Percentiles rank a stretch among this genome's conserved stretches.
Conservation (phyloP, 2,888 invertebrate genomes). For the Lamellibrachia satsuma region DNA sequence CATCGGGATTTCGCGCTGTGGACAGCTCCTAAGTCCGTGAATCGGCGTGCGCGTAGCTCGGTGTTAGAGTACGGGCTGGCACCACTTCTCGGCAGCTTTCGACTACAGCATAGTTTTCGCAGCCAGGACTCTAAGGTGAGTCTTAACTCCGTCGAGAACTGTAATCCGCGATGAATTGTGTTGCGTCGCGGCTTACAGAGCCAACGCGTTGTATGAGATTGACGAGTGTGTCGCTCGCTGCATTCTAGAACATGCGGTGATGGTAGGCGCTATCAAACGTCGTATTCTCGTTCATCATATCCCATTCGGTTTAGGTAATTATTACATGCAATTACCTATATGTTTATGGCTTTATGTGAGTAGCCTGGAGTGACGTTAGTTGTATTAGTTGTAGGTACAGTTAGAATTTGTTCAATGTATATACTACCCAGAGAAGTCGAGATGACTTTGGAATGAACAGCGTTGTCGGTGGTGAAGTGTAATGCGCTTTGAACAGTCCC, state of each 20-base stretch:
- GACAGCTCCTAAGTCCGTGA: neutral
- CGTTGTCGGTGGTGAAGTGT: no score
- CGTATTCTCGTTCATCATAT: neutral
- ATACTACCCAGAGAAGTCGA: neutral
- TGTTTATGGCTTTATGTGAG: neutral
- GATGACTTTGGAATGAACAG: no score
- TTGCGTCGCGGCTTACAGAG: neutral
- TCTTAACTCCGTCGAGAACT: neutral
- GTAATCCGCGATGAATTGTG: neutral
- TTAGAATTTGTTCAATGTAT: neutral
- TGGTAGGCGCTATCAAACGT: neutral
- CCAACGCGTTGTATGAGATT: neutral
- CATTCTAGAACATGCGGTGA: neutral
- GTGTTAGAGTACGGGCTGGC: neutral
- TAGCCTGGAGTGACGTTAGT: neutral
- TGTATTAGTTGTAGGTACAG: neutral
- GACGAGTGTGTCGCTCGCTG: neutral
- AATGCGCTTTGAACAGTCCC: no score
- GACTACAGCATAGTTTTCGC: neutral
- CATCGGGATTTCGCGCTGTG: slow-evolving; percentile 5
- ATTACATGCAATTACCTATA: neutral
- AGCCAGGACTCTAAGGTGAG: slow-evolving; percentile 13
- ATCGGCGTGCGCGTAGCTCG: neutral
- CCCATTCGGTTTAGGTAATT: neutral
- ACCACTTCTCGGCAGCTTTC: neutral